A percentile compares a stretch with the other conserved stretches of the same genome.
Conservation (phyloP, 2,888 invertebrate genomes). For the Esperia sulphurella region DNA sequence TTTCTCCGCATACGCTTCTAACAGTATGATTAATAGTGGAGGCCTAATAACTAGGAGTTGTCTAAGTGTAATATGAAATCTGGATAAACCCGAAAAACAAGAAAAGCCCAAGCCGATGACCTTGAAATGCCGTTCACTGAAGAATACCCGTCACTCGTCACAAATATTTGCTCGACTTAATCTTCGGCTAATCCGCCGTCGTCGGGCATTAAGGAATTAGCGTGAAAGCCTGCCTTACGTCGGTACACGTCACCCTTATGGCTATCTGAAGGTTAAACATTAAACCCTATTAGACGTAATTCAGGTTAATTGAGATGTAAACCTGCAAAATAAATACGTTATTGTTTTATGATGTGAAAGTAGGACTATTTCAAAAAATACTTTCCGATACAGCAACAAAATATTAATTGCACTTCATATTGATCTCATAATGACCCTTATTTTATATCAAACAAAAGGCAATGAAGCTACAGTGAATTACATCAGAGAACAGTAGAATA, state of each 20-base stretch:
- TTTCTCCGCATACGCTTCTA: too few relatives aligned
- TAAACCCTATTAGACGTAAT: neutral
- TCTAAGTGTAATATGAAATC: too few relatives aligned
- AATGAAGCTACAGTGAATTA: too few relatives aligned
- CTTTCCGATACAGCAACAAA: too few relatives aligned
- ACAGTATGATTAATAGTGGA: too few relatives aligned
- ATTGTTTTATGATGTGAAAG: neutral
- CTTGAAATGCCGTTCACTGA: conserved; percentile 2
- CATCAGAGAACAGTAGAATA: too few relatives aligned
- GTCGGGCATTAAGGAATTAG: conserved; percentile 33
- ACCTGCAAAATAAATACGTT: neutral
- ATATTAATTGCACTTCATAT: too few relatives aligned
- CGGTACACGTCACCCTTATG: conserved; percentile 22
- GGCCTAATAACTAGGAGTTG: too few relatives aligned
- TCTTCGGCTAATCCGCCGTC: conserved; percentile 30
- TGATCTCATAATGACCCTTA: too few relatives aligned
- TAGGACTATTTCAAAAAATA: too few relatives aligned
- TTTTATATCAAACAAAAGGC: too few relatives aligned
- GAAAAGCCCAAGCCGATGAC: neutral
- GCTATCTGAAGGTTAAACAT: conserved; percentile 28
- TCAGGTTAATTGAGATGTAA: neutral
- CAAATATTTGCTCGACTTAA: conserved; percentile 44
- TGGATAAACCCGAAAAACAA: too few relatives aligned
- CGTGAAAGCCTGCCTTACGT: conserved; percentile 35
- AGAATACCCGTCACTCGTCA: conserved; percentile 21